Conservation (phyloP, 2,888 invertebrate species). For the Pocota personata region DNA sequence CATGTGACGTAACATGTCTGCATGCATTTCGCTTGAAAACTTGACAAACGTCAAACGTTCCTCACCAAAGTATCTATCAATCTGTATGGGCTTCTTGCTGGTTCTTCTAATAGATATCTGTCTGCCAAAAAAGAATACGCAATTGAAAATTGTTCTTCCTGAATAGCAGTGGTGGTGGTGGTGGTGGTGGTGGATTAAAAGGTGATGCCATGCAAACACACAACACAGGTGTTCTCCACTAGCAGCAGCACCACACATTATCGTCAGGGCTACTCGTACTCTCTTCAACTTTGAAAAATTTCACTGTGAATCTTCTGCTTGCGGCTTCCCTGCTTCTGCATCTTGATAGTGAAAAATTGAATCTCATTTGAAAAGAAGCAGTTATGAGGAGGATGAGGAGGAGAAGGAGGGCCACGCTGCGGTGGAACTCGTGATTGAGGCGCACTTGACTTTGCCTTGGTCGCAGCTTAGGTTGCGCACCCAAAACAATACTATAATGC, state of each 20-base stretch:
- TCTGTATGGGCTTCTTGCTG: slow-evolving; percentile 39
- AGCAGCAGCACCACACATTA: slow-evolving; percentile 22
- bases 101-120: slow-evolving; percentile 16
- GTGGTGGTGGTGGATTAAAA: slow-evolving; percentile 11
- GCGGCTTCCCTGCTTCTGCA: slow-evolving; percentile 16
- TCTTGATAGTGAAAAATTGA: slow-evolving; percentile 71
- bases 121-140: slow-evolving; percentile 33
- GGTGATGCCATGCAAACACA: slow-evolving; percentile 63
- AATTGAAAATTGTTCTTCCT: slow-evolving; percentile 58
- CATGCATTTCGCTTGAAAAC: slow-evolving; percentile 47
- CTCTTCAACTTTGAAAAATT: slow-evolving; percentile 14
- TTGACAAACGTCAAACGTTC: slow-evolving; percentile 71
- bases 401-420: neutral
- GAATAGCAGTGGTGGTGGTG: slow-evolving; percentile 10
- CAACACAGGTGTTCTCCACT: slow-evolving; percentile 62
- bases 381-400: neutral
- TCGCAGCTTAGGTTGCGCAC: neutral
- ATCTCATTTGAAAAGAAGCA: slow-evolving; percentile 59
- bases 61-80: slow-evolving; percentile 70
- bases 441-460: slow-evolving; percentile 55
- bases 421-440: slow-evolving; percentile 22
- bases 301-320: slow-evolving; percentile 20
- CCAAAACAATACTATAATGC: slow-evolving; percentile 29
- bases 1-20: slow-evolving; percentile 68
- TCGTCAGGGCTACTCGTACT: slow-evolving; percentile 11